A percentile compares a stretch with the other conserved stretches of the same genome.
Evolutionary conservation across 2,888 invertebrate species (phyloP).

Genomic region (Panzeria rudis): DNA sequence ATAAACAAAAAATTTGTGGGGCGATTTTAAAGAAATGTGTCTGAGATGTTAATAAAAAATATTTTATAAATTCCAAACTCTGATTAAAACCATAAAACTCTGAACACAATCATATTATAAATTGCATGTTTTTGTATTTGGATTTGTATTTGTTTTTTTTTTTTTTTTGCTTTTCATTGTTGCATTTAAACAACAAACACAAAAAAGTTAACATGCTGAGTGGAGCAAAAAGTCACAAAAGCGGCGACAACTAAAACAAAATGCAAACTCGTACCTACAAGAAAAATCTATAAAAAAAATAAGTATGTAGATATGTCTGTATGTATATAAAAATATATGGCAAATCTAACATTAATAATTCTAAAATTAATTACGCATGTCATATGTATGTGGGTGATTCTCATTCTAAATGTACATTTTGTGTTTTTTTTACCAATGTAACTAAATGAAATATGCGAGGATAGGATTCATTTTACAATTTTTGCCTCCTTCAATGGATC

Average conservation of each 20-base stretch:
- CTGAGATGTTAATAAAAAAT: too few species aligned
- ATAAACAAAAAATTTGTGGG: too few species aligned
- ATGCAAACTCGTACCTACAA: not conserved
- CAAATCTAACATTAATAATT: slow-evolving; percentile 24
- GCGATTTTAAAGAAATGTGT: too few species aligned
- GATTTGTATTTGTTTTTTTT: too few species aligned
- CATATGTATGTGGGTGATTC: not conserved
- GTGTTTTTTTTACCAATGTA: too few species aligned
- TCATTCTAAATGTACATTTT: too few species aligned
- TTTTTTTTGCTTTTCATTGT: not conserved
- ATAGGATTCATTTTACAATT: too few species aligned
- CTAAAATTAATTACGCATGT: not conserved
- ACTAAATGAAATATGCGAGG: too few species aligned
- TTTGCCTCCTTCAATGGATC: too few species aligned
- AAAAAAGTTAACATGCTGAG: slow-evolving; percentile 1
- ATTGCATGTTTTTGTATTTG: slow-evolving; percentile 13
- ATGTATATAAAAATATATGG: not conserved
- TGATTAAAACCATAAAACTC: not conserved
- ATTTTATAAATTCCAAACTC: too few species aligned
- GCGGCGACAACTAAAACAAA: slow-evolving; percentile 10
- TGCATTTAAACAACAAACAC: slow-evolving; percentile 18
- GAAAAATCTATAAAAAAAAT: not conserved
- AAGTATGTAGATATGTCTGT: too few species aligned
- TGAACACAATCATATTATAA: not conserved
- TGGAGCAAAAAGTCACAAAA: slow-evolving; percentile 3